Conservation (phyloP, 2,888 invertebrate genomes). For the Erannis defoliaria region DNA sequence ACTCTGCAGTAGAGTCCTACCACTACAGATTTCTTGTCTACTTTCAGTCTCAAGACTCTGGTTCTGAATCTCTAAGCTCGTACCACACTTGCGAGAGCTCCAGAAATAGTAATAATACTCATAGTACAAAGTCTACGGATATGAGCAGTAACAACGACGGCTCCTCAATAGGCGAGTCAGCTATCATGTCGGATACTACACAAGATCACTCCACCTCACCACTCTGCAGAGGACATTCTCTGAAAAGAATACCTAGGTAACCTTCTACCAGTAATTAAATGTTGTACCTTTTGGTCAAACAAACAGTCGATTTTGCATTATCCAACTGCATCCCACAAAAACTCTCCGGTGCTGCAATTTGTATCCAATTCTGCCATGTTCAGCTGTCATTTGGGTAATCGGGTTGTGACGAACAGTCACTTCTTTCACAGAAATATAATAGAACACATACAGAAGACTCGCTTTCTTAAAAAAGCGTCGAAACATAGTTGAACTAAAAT, state of each 20-base stretch:
- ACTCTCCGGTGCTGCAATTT: no score
- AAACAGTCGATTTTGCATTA: no score
- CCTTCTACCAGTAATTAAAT: neutral
- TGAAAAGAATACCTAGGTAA: conserved; percentile 82
- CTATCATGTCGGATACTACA: conserved; percentile 76
- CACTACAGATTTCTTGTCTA: neutral
- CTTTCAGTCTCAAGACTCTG: conserved; percentile 72
- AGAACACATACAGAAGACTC: no score
- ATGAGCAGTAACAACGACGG: conserved; percentile 78
- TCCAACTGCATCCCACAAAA: no score
- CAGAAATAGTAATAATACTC: conserved; percentile 70
- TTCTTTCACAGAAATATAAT: no score
- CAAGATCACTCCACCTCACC: conserved; percentile 86
- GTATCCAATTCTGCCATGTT: no score
- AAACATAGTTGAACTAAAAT: no score
- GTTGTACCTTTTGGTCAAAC: no score
- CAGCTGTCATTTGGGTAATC: no score
- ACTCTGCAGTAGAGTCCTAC: no score
- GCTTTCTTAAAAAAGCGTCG: no score
- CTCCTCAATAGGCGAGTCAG: conserved; percentile 78
- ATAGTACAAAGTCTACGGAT: conserved; percentile 77
- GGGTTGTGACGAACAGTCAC: no score
- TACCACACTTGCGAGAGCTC: conserved; percentile 84
- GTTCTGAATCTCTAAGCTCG: conserved; percentile 71
- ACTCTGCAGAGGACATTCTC: conserved; percentile 82